Percentiles rank a stretch among this genome's conserved stretches.
Conservation (phyloP, 2,888 invertebrate species). For the Parnassius orleans region DNA sequence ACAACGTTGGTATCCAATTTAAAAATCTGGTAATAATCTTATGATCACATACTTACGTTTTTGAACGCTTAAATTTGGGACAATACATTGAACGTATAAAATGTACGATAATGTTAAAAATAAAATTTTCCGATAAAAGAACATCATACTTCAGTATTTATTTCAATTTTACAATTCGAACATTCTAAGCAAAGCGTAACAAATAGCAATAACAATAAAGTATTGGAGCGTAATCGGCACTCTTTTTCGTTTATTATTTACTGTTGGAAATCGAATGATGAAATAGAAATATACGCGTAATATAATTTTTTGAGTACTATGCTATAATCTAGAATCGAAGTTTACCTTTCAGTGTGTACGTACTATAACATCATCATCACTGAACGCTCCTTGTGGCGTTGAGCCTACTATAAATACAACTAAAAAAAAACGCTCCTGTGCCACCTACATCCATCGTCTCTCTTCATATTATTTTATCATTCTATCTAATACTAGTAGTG, state of each 20-base stretch:
- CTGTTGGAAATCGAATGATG: conserved; percentile 14
- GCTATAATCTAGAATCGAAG: too few relatives aligned
- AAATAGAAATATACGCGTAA: conserved; percentile 3
- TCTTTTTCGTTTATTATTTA: conserved; percentile 14
- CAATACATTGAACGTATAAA: conserved; percentile 42
- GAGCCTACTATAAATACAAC: too few relatives aligned
- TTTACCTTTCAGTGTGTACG: too few relatives aligned
- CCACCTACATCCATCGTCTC: too few relatives aligned
- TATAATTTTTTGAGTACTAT: too few relatives aligned
- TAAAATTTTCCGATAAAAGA: conserved; percentile 12
- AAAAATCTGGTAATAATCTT: too few relatives aligned
- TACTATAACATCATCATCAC: too few relatives aligned
- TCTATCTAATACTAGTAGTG: too few relatives aligned
- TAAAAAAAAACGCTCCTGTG: too few relatives aligned
- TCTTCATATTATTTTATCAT: too few relatives aligned
- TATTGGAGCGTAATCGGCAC: conserved; percentile 14
- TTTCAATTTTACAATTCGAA: conserved; percentile 12
- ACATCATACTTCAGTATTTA: conserved; percentile 10
- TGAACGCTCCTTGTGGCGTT: too few relatives aligned
- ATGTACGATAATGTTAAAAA: conserved; percentile 7
- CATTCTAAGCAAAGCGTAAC: conserved; percentile 12
- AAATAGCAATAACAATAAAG: conserved; percentile 18
- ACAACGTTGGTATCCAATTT: too few relatives aligned
- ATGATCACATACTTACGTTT: conserved; percentile 45
- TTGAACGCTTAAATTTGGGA: conserved; percentile 53